These are phyloP conservation scores for Amazona guildingii DNA, from an alignment of 2,113 vertebrate species.

Conservation along the genomic window DNA sequence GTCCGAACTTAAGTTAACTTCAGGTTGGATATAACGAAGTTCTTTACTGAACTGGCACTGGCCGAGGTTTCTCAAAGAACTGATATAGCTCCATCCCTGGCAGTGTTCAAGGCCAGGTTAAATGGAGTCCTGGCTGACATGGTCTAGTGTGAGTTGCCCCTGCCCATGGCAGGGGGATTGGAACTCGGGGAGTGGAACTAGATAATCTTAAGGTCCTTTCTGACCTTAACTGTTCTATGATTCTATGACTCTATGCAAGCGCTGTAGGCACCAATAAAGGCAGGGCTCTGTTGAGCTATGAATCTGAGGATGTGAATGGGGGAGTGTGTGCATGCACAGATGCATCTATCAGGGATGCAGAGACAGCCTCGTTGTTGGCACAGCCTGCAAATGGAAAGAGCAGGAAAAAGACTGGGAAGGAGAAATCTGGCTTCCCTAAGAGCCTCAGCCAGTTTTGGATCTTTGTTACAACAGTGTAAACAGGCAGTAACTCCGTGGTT, in stretches of 20 bases:
- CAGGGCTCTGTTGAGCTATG: neutral
- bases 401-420: neutral
- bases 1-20: neutral
- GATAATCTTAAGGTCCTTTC: neutral
- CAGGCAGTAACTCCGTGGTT: neutral
- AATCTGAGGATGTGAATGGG: accelerated
- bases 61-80: neutral
- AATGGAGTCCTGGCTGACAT: neutral
- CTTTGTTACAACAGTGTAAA: neutral
- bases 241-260: neutral
- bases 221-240: neutral
- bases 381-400: neutral
- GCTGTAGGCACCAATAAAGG: neutral
- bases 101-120: neutral
- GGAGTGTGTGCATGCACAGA: accelerated
- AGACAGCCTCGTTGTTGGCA: neutral
- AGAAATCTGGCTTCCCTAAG: neutral
- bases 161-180: neutral
- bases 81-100: neutral
- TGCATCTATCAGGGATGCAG: neutral
- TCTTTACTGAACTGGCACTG: neutral
- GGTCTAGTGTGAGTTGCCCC: neutral
- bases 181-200: neutral
- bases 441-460: neutral
- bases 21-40: neutral